Evolutionary conservation across 2,113 vertebrate genomes (phyloP).

Genomic region (Sterrhoptilus dennistouni): DNA sequence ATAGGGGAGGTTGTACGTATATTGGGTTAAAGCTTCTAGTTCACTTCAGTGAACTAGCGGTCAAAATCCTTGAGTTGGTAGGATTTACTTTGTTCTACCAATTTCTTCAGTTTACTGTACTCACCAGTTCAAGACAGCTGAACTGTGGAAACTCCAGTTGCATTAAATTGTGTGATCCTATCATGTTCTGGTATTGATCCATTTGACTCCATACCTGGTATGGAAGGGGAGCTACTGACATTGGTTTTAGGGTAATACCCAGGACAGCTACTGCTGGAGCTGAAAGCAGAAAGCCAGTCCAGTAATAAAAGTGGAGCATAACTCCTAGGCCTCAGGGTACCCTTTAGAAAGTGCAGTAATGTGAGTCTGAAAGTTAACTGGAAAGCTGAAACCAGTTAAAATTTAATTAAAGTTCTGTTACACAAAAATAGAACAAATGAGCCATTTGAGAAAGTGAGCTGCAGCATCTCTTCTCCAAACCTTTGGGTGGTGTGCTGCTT

Average conservation of each 20-base stretch:
- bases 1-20: background rate
- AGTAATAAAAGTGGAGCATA: background rate
- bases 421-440: background rate
- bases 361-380: background rate
- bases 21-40: background rate
- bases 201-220: background rate
- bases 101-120: background rate
- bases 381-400: background rate
- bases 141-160: background rate
- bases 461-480: background rate
- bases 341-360: background rate
- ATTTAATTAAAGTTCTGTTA: background rate
- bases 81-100: background rate
- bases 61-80: constrained; percentile 13
- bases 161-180: background rate
- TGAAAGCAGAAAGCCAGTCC: background rate
- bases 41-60: background rate
- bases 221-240: background rate
- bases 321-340: background rate
- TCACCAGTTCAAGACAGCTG: background rate
- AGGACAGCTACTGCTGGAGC: background rate
- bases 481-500: background rate
- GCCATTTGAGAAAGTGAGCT: background rate
- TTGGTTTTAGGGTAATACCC: background rate
- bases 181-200: background rate